Evolutionary conservation across 2,888 invertebrate species (phyloP).

Genomic region (Anodontia alba): DNA sequence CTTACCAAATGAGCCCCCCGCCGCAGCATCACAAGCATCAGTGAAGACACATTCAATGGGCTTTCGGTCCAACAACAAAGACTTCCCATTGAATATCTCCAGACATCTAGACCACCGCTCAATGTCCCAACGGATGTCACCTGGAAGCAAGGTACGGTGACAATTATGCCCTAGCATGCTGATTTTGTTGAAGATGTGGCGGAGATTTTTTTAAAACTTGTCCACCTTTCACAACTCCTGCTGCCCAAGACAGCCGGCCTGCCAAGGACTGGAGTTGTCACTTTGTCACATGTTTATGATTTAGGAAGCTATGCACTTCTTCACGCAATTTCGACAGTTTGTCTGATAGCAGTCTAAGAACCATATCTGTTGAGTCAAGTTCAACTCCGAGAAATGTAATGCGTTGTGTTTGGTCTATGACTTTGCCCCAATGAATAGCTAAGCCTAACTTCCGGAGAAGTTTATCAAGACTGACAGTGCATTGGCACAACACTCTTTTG

Average conservation of each 20-base stretch:
- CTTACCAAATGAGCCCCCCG: slow-evolving; percentile 3
- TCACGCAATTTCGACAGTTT: not conserved
- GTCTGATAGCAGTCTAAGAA: not conserved
- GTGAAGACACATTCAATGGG: too few species aligned
- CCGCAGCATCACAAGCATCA: slow-evolving; percentile 30
- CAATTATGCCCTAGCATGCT: not conserved
- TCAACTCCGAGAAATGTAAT: not conserved
- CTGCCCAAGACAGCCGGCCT: too few species aligned
- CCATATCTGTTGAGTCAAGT: not conserved
- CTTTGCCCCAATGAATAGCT: too few species aligned
- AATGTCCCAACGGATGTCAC: not conserved
- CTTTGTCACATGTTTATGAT: too few species aligned
- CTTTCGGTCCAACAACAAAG: not conserved
- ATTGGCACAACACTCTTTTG: too few species aligned
- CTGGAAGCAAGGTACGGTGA: not conserved
- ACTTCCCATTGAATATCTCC: not conserved
- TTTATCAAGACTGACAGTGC: too few species aligned
- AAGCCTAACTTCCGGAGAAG: too few species aligned
- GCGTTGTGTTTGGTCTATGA: too few species aligned
- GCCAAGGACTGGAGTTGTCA: too few species aligned
- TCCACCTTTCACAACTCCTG: too few species aligned
- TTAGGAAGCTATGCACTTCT: too few species aligned
- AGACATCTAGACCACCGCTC: not conserved
- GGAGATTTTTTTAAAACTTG: too few species aligned
- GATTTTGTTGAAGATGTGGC: not conserved